Percentiles rank a stretch among this genome's conserved stretches.
Evolutionary conservation across 2,797 vertebrate species (phyloP).

Genomic region (Melanotaenia parkinsoni): DNA sequence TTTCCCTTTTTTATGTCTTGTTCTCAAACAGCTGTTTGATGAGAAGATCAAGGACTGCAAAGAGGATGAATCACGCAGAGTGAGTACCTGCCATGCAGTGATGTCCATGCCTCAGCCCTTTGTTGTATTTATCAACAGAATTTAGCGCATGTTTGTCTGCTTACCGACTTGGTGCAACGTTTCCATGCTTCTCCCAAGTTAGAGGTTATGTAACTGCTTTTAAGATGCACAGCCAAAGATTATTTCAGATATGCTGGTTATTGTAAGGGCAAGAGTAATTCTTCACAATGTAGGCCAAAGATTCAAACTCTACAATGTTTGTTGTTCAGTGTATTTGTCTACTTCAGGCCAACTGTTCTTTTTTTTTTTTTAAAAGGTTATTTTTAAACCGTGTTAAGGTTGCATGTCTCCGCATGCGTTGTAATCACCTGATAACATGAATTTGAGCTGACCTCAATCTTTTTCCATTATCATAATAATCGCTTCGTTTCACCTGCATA

Average conservation of each 20-base stretch:
- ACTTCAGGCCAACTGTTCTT: neutral
- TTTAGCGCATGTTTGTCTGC: neutral
- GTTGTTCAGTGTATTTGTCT: neutral
- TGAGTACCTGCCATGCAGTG: slow-evolving; percentile 79
- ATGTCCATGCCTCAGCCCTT: slow-evolving; percentile 3
- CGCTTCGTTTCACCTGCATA: neutral
- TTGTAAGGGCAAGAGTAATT: neutral
- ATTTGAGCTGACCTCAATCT: neutral
- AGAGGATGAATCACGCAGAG: slow-evolving; percentile 98
- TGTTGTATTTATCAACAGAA: neutral
- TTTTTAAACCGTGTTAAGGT: neutral
- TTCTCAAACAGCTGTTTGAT: slow-evolving; percentile 92
- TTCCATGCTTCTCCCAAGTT: neutral
- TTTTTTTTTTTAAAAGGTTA: neutral
- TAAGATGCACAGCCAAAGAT: neutral
- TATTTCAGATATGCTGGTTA: neutral
- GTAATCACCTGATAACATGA: neutral
- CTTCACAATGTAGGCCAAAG: neutral
- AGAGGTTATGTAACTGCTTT: neutral
- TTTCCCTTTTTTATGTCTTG: slow-evolving; percentile 30
- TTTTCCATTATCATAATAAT: neutral
- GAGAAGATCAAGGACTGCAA: slow-evolving; percentile 98
- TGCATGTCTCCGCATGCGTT: neutral
- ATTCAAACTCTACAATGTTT: neutral
- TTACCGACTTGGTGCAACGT: neutral